These are phyloP conservation scores for Ormia ochracea DNA, from an alignment of 2,888 invertebrate species.

Conservation along the genomic window DNA sequence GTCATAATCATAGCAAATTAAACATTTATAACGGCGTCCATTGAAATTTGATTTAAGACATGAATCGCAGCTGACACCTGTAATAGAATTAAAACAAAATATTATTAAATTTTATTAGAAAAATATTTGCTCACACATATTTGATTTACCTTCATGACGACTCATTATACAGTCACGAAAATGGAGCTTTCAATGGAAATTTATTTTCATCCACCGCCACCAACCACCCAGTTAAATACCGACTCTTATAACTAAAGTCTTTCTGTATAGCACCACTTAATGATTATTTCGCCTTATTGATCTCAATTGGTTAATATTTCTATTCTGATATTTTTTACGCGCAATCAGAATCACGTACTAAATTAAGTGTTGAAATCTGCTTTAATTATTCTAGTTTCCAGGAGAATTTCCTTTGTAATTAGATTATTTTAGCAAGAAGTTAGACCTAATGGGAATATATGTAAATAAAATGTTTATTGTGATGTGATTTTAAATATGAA, in stretches of 20 bases:
- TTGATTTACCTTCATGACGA: constrained; percentile 96
- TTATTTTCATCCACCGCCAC: constrained; percentile 52
- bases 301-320: background rate
- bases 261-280: constrained; percentile 43
- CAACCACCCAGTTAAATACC: constrained; percentile 17
- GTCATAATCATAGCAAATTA: constrained; percentile 99
- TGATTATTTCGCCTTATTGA: background rate
- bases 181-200: constrained; percentile 54
- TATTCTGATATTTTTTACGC: constrained; percentile 7
- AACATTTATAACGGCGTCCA: constrained; percentile 98
- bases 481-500: background rate
- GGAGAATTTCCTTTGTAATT: constrained; percentile 2
- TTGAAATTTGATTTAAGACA: constrained; percentile 98
- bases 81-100: constrained; percentile 52
- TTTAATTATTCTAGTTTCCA: constrained; percentile 25
- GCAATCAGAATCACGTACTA: constrained; percentile 37
- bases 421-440: constrained; percentile 48
- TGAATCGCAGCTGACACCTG: constrained; percentile 99
- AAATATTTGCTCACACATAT: background rate
- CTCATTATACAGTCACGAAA: constrained; percentile 82
- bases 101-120: background rate
- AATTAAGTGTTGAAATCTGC: constrained; percentile 10
- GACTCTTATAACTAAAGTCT: constrained; percentile 5
- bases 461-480: background rate
- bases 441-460: constrained; percentile 12